phyloP scores from a whole-genome alignment of 2,113 vertebrate genomes.

The Daphoenositta chrysoptera region DNA sequence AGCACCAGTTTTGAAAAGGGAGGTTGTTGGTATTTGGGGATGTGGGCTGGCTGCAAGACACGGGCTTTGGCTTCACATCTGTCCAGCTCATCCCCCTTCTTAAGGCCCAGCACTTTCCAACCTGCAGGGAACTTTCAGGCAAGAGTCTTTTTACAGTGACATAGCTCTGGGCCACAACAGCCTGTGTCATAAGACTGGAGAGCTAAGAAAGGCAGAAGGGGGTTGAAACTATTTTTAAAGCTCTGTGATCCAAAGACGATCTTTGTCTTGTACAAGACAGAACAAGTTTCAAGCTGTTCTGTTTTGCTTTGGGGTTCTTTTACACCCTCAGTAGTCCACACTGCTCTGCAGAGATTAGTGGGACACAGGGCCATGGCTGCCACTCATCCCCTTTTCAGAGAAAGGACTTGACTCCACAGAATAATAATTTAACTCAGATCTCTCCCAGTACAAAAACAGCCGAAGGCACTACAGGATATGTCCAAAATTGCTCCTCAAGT shows the following conservation, averaged over 20 bases:
- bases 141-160: neutral
- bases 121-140: neutral
- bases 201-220: constrained; percentile 20
- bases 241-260: neutral
- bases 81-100: accelerated
- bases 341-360: neutral
- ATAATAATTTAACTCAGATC: neutral
- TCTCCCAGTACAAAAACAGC: neutral
- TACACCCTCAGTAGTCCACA: neutral
- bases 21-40: neutral
- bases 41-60: neutral
- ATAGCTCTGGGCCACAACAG: neutral
- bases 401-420: neutral
- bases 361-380: neutral
- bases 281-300: constrained; percentile 34
- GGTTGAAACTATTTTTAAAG: constrained; percentile 48
- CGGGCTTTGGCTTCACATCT: accelerated
- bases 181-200: neutral
- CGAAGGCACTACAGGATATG: neutral
- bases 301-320: neutral
- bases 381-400: neutral
- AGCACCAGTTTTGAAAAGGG: accelerated
- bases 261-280: neutral
- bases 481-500: neutral
- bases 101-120: neutral